Evolutionary conservation across 92 coral and sea anemone genomes (phyloP).

Genomic region (Phymanthus crucifer): DNA sequence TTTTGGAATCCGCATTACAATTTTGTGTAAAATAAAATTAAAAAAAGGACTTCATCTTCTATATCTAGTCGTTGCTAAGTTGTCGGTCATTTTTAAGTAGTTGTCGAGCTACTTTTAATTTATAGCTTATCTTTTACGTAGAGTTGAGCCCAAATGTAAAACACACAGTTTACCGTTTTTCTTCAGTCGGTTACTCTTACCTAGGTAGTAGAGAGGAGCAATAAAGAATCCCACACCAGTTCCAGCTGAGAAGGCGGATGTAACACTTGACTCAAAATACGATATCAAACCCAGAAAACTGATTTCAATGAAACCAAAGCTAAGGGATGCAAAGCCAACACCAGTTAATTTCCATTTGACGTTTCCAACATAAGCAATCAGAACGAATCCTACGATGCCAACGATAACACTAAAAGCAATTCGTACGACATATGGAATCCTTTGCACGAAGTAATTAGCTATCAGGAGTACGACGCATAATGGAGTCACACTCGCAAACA

Average conservation of each 20-base stretch:
- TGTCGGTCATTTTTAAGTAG: too few species aligned
- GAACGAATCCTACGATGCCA: background rate
- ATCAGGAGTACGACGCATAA: background rate
- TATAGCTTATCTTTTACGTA: too few species aligned
- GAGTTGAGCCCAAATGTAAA: too few species aligned
- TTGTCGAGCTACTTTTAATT: too few species aligned
- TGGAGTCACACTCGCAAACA: background rate
- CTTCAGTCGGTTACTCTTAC: background rate
- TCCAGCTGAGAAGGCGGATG: constrained; percentile 6
- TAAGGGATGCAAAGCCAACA: background rate
- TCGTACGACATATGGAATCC: constrained; percentile 1
- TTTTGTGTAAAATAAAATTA: too few species aligned
- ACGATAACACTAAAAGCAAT: background rate
- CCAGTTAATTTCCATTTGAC: constrained; percentile 12
- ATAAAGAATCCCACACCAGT: constrained; percentile 7
- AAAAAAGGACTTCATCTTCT: too few species aligned
- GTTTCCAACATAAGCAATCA: background rate
- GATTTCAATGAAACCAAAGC: background rate
- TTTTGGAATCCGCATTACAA: too few species aligned
- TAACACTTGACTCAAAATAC: background rate
- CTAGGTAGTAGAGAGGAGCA: constrained; percentile 18
- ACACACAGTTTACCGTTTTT: background rate
- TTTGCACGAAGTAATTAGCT: background rate
- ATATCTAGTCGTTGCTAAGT: too few species aligned
- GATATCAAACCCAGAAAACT: constrained; percentile 5